Percentiles rank a stretch among this genome's conserved stretches.
Conservation (phyloP, 2,113 vertebrate species). For the Eretmochelys imbricata region DNA sequence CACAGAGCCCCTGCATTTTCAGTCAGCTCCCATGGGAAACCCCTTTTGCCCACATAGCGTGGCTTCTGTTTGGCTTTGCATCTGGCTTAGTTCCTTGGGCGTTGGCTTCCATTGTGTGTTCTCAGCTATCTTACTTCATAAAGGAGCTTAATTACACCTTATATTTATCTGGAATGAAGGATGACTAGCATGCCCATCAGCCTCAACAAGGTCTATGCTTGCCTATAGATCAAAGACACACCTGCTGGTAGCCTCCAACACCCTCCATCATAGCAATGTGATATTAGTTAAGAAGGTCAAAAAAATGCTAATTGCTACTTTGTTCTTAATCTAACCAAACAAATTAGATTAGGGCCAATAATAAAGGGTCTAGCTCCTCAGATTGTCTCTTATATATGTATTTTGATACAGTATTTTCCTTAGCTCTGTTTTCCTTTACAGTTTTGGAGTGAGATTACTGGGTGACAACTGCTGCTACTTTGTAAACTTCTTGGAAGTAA, state of each 20-base stretch:
- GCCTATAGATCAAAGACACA: neutral
- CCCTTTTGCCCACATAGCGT: neutral
- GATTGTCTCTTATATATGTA: neutral
- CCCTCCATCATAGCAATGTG: neutral
- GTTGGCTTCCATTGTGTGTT: neutral
- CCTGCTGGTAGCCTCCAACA: neutral
- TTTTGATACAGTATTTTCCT: neutral
- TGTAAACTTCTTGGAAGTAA: neutral
- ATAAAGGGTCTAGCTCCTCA: neutral
- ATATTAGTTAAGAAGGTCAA: neutral
- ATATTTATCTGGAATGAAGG: neutral
- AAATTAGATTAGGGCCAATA: rapidly evolving
- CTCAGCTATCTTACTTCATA: neutral
- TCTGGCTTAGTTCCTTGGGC: neutral
- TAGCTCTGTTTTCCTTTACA: neutral
- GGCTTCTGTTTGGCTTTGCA: neutral
- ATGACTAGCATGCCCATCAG: neutral
- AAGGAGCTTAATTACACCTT: neutral
- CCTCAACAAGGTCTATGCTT: neutral
- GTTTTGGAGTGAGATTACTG: neutral
- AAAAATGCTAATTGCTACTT: neutral
- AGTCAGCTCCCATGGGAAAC: neutral
- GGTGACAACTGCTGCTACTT: neutral
- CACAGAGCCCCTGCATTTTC: neutral
- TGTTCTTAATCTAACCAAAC: neutral